Evolutionary conservation across 2,888 invertebrate genomes (phyloP), one percentile per base, ranked within the genome.

Genomic region (Ptychoptera contaminata): DNA sequence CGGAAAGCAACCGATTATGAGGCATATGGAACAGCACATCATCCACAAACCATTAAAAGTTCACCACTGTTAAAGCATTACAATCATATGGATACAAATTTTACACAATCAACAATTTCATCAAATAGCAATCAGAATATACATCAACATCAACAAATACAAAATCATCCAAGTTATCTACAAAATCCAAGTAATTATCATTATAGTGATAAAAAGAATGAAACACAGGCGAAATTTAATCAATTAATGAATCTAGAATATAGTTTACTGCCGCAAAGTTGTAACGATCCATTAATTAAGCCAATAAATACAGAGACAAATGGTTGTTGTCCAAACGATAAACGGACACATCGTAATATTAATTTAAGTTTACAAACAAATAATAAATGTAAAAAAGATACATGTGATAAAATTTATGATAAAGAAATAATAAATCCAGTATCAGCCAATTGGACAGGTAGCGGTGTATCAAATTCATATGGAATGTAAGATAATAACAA

Each of bases 131-230:
- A 50, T 32, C 37, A 47, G 14, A 47, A n/a, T n/a, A n/a, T n/a
- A 6, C 16, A 39, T 12, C 32, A 34, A 38, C 15, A 11, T 6
- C 23, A 43, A 46, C 40, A 32, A 11, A 10, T 16, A 39, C 23
- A 40, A 12, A 45, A 38, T 32, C 35, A 16, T 38, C 32, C 35
- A n/a, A 12, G 12, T 37, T 36, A 16, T 37, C 16, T 16, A 11
- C 16, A 37, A 15, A 37, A 37, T 37, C 16, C 47, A 3, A 37
- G 51, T 52, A 39, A 35, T 46, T 40, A 43, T 47, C 43, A 38
- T 30, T 36, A 40, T 45, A 50, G 50, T 49, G 52, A 53, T 51
- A 51, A 49, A 32, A 53, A 53, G 42, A 52, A 52, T 45, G 52
- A 54, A 42, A 49, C 50, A 16, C 45, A 50, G 32, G 52, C 52